Conservation (phyloP, 92 coral and sea anemone genomes). For the Galaxea fascicularis region DNA sequence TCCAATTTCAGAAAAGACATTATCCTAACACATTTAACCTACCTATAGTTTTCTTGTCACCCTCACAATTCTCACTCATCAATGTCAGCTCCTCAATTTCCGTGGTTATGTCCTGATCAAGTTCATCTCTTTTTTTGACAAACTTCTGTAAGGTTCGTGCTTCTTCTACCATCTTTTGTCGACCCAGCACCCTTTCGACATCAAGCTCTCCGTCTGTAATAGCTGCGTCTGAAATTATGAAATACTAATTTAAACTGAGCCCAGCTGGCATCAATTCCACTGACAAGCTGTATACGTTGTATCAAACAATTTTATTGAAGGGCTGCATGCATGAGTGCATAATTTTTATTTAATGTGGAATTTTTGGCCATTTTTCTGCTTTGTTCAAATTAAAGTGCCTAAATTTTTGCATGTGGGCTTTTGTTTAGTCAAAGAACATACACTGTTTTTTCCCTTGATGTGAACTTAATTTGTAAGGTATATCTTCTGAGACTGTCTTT, state of each 20-base stretch:
- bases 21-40: background rate
- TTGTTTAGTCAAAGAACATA: too few relatives aligned
- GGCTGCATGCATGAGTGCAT: too few relatives aligned
- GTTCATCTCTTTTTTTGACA: conserved; percentile 62
- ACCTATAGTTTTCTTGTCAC: conserved; percentile 69
- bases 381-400: too few relatives aligned
- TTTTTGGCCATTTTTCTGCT: too few relatives aligned
- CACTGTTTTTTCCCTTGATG: too few relatives aligned
- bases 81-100: conserved; percentile 68
- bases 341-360: too few relatives aligned
- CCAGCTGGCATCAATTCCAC: too few relatives aligned
- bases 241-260: background rate
- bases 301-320: too few relatives aligned
- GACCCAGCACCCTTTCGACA: conserved; percentile 70
- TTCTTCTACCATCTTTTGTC: conserved; percentile 72
- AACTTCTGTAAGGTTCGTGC: conserved; percentile 72
- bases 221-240: conserved; percentile 47
- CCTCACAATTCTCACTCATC: conserved; percentile 87
- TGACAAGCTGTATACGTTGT: too few relatives aligned
- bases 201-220: conserved; percentile 74
- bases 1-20: background rate
- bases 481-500: too few relatives aligned
- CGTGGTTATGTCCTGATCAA: conserved; percentile 66
- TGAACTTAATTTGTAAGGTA: too few relatives aligned
- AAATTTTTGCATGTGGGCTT: too few relatives aligned